phyloP scores from a whole-genome alignment of 2,113 vertebrate species.

The Empidonax traillii region DNA sequence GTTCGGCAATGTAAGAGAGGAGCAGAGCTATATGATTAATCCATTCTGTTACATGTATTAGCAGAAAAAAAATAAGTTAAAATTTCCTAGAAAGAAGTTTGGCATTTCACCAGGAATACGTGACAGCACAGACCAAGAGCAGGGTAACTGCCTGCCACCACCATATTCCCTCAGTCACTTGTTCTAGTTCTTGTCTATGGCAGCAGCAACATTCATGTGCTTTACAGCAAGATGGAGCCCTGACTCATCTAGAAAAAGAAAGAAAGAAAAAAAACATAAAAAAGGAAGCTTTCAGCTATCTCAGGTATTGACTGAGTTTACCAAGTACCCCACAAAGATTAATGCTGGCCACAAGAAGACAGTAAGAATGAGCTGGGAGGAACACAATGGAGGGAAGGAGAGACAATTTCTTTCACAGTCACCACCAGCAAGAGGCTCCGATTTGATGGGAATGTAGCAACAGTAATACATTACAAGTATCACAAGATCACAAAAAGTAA shows the following conservation, averaged over 20 bases:
- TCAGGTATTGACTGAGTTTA: not conserved
- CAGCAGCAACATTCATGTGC: not conserved
- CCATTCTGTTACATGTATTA: not conserved
- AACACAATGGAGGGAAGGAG: not conserved
- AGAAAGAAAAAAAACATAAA: not conserved
- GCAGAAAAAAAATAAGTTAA: not conserved
- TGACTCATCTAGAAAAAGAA: not conserved
- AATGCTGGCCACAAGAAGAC: not conserved
- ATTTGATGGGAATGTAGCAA: not conserved
- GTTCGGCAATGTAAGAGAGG: not conserved
- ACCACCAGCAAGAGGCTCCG: not conserved
- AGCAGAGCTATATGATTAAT: not conserved
- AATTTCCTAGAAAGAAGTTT: not conserved
- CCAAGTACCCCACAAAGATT: not conserved
- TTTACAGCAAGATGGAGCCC: not conserved
- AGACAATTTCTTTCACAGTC: not conserved
- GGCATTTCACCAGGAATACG: not conserved
- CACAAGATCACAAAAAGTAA: not conserved
- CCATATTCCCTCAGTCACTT: not conserved
- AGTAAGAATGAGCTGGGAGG: not conserved
- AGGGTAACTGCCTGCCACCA: not conserved
- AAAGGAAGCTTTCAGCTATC: not conserved
- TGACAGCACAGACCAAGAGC: not conserved
- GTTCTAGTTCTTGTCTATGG: not conserved
- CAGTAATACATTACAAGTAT: not conserved